phyloP scores from a whole-genome alignment of 1,140 invertebrate genomes.

The Pachypsylla venusta region DNA sequence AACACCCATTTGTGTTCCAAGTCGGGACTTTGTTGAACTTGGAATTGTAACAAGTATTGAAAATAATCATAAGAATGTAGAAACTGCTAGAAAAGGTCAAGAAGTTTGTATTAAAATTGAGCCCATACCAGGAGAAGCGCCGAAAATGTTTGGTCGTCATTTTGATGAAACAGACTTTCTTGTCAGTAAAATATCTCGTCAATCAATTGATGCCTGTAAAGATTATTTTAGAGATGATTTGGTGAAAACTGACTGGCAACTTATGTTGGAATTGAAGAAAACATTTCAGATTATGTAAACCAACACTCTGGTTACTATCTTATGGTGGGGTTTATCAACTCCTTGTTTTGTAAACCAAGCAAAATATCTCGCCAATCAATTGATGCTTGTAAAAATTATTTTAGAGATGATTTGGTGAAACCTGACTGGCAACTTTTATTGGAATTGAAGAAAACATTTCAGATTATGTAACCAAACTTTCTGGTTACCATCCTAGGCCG shows the following conservation, averaged over 20 bases:
- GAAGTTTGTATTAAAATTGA: conserved; percentile 99
- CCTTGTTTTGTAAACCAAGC: no score
- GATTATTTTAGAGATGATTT: conserved; percentile 97
- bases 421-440: conserved; percentile 96
- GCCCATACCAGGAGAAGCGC: conserved; percentile 84
- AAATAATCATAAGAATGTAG: conserved; percentile 75
- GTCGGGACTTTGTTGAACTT: conserved; percentile 90
- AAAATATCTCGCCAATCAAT: conserved; percentile 97
- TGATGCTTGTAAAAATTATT: conserved; percentile 97
- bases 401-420: conserved; percentile 91
- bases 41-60: conserved; percentile 92
- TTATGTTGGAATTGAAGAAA: conserved; percentile 98
- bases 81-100: conserved; percentile 83
- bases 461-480: conserved; percentile 68
- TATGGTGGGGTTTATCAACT: no score
- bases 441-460: conserved; percentile 93
- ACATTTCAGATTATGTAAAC: conserved; percentile 86
- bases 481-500: no score
- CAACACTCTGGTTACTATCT: neutral
- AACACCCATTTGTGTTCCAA: conserved; percentile 92
- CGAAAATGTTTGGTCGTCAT: conserved; percentile 95
- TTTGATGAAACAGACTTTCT: conserved; percentile 93
- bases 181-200: conserved; percentile 91
- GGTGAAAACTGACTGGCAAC: conserved; percentile 88
- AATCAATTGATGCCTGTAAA: conserved; percentile 98